Evolutionary conservation across 1,140 invertebrate species (phyloP).

Genomic region (Notospermus geniculatus): DNA sequence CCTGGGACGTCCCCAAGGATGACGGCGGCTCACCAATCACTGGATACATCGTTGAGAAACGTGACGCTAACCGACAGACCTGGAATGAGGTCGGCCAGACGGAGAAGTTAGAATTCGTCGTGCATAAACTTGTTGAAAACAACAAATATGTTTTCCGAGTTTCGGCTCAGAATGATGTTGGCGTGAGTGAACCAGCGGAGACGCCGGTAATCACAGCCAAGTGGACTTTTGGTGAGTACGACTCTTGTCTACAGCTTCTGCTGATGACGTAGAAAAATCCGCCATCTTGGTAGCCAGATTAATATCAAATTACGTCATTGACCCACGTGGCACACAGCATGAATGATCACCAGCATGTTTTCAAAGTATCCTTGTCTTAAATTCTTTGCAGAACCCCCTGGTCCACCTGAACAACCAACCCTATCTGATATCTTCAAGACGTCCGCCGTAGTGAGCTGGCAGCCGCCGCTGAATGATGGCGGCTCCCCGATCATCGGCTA

Average conservation of each 20-base stretch:
- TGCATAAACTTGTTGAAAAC: conserved; percentile 82
- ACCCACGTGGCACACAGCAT: no score
- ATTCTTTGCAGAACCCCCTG: conserved; percentile 47
- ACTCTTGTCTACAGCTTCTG: no score
- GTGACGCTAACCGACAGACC: conserved; percentile 74
- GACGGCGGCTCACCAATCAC: conserved; percentile 94
- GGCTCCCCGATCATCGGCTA: conserved; percentile 44
- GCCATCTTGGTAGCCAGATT: no score
- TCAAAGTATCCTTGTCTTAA: no score
- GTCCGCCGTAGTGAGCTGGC: conserved; percentile 87
- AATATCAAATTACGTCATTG: no score
- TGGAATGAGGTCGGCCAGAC: conserved; percentile 70
- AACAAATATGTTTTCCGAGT: conserved; percentile 90
- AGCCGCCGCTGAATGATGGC: conserved; percentile 59
- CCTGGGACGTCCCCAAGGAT: conserved; percentile 90
- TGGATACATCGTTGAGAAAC: conserved; percentile 88
- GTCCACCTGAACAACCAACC: conserved; percentile 50
- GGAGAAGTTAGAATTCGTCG: conserved; percentile 63
- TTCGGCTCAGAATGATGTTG: conserved; percentile 91
- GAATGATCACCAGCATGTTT: no score
- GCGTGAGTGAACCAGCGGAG: conserved; percentile 82
- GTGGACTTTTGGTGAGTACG: conserved; percentile 84
- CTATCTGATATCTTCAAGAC: conserved; percentile 88
- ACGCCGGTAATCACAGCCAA: conserved; percentile 84
- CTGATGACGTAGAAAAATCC: no score